Conservation (phyloP, 2,797 vertebrate genomes). For the Leptatherina wallacei region DNA sequence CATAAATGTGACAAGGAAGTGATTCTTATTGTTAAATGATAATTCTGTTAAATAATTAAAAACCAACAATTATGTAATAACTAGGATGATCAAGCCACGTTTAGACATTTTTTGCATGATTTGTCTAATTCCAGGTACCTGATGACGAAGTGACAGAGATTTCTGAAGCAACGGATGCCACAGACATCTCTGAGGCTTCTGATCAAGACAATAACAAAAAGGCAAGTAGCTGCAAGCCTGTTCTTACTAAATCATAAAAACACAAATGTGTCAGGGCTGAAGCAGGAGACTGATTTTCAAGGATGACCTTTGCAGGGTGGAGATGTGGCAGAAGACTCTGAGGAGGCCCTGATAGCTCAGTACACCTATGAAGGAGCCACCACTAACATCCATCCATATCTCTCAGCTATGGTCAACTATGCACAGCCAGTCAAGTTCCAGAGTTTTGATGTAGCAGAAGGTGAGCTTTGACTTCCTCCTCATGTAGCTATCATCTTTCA, state of each 20-base stretch:
- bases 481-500: neutral
- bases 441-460: slow-evolving; percentile 95
- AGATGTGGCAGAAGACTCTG: slow-evolving; percentile 92
- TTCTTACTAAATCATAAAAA: neutral
- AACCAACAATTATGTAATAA: neutral
- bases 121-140: slow-evolving; percentile 78
- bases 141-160: slow-evolving; percentile 87
- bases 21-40: neutral
- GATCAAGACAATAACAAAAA: slow-evolving; percentile 98
- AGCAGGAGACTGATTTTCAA: neutral
- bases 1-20: neutral
- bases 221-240: slow-evolving; percentile 66
- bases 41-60: neutral
- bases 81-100: neutral
- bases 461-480: slow-evolving; percentile 74
- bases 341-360: slow-evolving; percentile 95
- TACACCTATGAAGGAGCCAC: slow-evolving; percentile 98
- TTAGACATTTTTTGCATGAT: neutral
- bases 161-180: slow-evolving; percentile 84
- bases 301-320: slow-evolving; percentile 81
- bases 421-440: slow-evolving; percentile 98
- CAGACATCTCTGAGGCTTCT: slow-evolving; percentile 93
- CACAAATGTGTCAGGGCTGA: neutral
- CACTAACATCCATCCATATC: slow-evolving; percentile 97
- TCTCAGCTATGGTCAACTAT: slow-evolving; percentile 99